phyloP scores from a whole-genome alignment of 2,888 invertebrate genomes.

The Thera obeliscata region DNA sequence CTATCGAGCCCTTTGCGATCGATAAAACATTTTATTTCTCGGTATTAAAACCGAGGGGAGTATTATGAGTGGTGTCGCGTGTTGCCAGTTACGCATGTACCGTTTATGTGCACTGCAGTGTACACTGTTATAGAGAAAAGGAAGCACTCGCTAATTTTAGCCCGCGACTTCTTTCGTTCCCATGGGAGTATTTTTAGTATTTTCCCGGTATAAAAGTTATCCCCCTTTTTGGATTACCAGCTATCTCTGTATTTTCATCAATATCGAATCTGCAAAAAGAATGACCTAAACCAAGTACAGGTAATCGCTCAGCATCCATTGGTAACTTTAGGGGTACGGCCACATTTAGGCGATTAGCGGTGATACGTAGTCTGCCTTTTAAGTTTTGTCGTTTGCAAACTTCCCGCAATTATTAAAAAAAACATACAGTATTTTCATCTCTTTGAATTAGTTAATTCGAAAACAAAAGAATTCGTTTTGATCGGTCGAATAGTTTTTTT shows the following conservation, averaged over 20 bases:
- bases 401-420: no score
- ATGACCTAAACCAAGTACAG: no score
- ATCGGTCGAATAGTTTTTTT: no score
- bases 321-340: no score
- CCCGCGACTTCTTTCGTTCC: neutral
- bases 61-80: conserved; percentile 73
- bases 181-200: neutral
- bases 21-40: conserved; percentile 71
- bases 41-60: conserved; percentile 68
- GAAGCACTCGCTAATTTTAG: neutral
- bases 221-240: neutral
- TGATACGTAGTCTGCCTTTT: no score
- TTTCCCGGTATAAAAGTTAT: neutral
- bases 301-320: no score
- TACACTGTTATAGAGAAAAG: conserved; percentile 20
- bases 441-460: no score
- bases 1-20: conserved; percentile 50
- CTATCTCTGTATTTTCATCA: neutral
- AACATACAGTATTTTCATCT: no score
- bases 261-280: no score
- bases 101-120: conserved; percentile 33
- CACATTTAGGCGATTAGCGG: no score
- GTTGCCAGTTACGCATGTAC: conserved; percentile 60
- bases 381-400: no score
- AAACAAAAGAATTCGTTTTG: no score